These are phyloP conservation scores for Barbus barbus DNA, from an alignment of 2,113 vertebrate genomes.

Conservation along the genomic window DNA sequence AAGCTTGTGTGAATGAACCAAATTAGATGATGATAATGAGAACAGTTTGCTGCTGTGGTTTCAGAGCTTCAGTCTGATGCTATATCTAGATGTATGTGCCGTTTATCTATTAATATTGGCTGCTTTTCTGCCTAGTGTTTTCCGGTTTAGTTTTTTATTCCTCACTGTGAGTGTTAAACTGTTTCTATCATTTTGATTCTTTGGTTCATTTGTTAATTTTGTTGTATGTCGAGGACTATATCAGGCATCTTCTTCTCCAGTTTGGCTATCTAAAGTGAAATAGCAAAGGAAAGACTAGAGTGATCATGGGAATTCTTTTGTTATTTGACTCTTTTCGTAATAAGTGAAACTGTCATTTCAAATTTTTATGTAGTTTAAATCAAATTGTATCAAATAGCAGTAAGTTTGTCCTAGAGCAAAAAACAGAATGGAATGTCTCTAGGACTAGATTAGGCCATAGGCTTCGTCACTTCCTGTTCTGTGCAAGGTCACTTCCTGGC, in stretches of 20 bases:
- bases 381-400: neutral
- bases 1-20: neutral
- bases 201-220: neutral
- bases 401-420: neutral
- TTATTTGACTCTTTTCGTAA: neutral
- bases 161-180: neutral
- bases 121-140: neutral
- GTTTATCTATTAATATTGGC: neutral
- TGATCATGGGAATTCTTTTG: neutral
- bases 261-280: neutral
- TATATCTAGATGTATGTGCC: neutral
- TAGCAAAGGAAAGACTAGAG: neutral
- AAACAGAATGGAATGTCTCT: constrained; percentile 50
- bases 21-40: neutral
- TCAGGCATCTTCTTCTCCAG: neutral
- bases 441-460: constrained; percentile 56
- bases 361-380: no score
- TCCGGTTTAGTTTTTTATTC: neutral
- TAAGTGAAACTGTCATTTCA: neutral
- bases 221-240: neutral
- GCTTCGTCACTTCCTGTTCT: constrained; percentile 77
- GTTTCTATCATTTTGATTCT: neutral
- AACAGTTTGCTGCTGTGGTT: neutral
- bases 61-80: neutral
- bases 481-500: constrained; percentile 76